Evolutionary conservation across 1,140 invertebrate species (phyloP), one percentile per base, ranked within the genome.

Genomic region (Bilobella aurantiaca): DNA sequence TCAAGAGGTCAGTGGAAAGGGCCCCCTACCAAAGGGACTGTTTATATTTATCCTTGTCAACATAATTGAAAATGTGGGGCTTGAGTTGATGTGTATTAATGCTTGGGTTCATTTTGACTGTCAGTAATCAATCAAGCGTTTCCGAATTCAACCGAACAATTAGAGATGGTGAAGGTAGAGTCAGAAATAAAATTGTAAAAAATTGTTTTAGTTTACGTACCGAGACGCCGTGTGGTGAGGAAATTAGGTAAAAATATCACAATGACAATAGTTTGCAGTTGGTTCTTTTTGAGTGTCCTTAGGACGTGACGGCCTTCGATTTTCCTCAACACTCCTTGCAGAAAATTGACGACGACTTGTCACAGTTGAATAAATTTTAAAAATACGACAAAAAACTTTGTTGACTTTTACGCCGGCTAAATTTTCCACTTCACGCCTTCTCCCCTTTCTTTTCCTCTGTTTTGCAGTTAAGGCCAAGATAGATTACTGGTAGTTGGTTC

Each of bases 201-300:
- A 42, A 42, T 42, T 8, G 18, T n/a, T n/a, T n/a, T 18, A 42
- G 34, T 53, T 53, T 16, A 42, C 49, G 5, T 23, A 53, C 49
- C 49, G 49, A 53, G 49, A 53, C 49, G 49, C 8, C 18, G n/a
- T 42, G 34, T 42, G 34, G 21, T 53, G 49, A 53, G 49, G 49
- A 53, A 53, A 42, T 42, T 42, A 53, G 34, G 56, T 64, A 68
- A 57, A 71, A 71, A 71, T 71, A 71, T 71, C 70, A 71, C 70
- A 71, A 71, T 71, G 62, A 66, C 27, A 68, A 69, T 71, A 68
- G 66, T 67, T 14, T 12, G 8, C 23, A 18, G 49, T 53, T 53
- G 49, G 49, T 53, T 53, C 49, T 23, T 53, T 53, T 53, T 34
- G 37, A 60, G 32, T 65, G 28, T 61, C 21, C 34, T 61, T 32